A percentile compares a stretch with the other conserved stretches of the same genome.
Conservation (phyloP, 2,888 invertebrate genomes). For the Mimachlamys varia region DNA sequence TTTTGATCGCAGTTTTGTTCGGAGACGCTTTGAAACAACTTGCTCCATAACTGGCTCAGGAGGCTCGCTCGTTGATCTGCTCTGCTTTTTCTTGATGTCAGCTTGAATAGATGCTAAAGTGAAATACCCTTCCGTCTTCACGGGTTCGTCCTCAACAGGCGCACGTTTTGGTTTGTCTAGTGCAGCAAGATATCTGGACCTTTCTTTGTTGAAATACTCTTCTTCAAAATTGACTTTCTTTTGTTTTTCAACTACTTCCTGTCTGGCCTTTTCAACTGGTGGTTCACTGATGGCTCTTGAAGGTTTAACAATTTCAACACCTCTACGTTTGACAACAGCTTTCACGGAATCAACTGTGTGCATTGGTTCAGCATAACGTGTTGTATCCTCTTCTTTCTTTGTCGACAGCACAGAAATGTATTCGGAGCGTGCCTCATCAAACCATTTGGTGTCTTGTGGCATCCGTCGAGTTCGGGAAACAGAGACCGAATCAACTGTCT, state of each 20-base stretch:
- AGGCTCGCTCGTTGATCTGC: not conserved
- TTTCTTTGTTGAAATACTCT: constrained; percentile 11
- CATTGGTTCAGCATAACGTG: not conserved
- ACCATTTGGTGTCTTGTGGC: not conserved
- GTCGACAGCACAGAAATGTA: constrained; percentile 6
- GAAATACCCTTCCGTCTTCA: not conserved
- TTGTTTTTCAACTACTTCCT: not conserved
- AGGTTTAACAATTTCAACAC: not conserved
- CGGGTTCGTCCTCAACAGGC: not conserved
- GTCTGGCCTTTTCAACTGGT: not conserved
- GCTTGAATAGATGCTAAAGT: not conserved
- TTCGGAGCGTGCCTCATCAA: not conserved
- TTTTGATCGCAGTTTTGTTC: constrained; percentile 20
- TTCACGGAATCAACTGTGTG: not conserved
- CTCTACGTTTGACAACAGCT: constrained; percentile 3
- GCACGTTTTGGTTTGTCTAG: not conserved
- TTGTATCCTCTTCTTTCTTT: not conserved
- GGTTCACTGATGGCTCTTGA: constrained; percentile 11
- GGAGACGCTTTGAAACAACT: not conserved
- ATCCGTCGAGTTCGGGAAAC: not conserved
- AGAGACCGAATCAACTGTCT: not conserved
- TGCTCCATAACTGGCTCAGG: not conserved
- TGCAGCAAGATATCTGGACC: not conserved
- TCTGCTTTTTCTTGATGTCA: not conserved
- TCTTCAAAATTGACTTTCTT: not conserved